Evolutionary conservation across 1,140 invertebrate genomes (phyloP).

Genomic region (Apocrypta bakeri): DNA sequence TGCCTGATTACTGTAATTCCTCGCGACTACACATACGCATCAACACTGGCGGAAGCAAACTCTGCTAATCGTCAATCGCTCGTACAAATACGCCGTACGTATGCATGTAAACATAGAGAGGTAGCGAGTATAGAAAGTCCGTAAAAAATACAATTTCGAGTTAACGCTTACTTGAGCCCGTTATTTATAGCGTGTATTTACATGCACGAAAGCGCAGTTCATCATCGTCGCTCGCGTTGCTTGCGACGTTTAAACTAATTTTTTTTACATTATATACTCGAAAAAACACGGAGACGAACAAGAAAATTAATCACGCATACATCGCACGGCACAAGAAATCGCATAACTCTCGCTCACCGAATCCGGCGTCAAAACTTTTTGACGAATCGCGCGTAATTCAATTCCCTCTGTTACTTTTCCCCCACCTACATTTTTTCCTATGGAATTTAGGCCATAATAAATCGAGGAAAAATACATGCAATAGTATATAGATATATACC

Average conservation of each 20-base stretch:
- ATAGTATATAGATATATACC: too few species aligned
- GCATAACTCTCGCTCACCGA: neutral
- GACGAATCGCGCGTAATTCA: slow-evolving; percentile 47
- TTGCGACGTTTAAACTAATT: neutral
- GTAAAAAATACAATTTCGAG: slow-evolving; percentile 23
- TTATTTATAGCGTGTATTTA: neutral
- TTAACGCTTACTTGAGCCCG: neutral
- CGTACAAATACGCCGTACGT: neutral
- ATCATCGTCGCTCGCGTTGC: too few species aligned
- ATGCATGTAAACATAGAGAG: slow-evolving; percentile 15
- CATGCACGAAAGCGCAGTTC: neutral
- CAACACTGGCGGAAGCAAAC: neutral
- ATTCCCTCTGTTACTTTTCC: neutral
- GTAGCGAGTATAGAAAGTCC: neutral
- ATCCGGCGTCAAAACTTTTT: neutral
- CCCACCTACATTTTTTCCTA: neutral
- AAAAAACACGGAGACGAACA: neutral
- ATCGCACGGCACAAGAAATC: neutral
- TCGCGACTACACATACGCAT: neutral
- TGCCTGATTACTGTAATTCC: slow-evolving; percentile 27
- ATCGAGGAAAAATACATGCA: slow-evolving; percentile 36
- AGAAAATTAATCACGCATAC: neutral
- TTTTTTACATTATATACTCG: too few species aligned
- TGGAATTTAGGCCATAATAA: slow-evolving; percentile 44
- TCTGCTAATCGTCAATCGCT: slow-evolving; percentile 33